Percentiles rank a stretch among this genome's conserved stretches.
phyloP scores from a whole-genome alignment of 2,888 invertebrate genomes.

The Sympetrum striolatum region DNA sequence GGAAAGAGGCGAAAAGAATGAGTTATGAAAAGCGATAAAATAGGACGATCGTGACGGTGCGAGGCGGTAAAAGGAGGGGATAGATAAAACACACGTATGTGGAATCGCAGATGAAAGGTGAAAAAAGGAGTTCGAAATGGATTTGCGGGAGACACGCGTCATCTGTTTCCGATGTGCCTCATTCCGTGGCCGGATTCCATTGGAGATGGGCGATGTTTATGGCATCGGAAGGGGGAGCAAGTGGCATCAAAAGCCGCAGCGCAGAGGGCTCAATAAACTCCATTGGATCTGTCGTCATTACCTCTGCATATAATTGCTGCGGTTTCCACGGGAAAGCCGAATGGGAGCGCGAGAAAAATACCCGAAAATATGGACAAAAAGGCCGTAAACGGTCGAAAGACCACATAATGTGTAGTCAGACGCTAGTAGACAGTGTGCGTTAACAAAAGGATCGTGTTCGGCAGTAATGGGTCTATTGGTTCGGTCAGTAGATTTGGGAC shows the following conservation, averaged over 20 bases:
- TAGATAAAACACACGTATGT: neutral
- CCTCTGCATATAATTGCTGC: constrained; percentile 31
- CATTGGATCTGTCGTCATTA: constrained; percentile 1
- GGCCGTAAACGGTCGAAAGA: neutral
- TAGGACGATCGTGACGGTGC: constrained; percentile 46
- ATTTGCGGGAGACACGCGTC: neutral
- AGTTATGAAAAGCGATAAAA: constrained; percentile 49
- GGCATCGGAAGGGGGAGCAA: neutral
- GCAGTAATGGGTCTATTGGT: neutral
- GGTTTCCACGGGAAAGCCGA: neutral
- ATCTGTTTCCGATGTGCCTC: neutral
- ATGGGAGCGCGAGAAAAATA: neutral
- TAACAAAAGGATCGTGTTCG: neutral
- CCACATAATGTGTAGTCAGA: neutral
- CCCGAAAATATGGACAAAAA: neutral
- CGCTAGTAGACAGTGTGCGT: neutral
- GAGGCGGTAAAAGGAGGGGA: neutral
- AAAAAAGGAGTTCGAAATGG: neutral
- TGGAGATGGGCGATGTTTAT: neutral
- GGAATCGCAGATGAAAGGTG: neutral
- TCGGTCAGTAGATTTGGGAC: neutral
- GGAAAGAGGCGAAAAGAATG: constrained; percentile 55
- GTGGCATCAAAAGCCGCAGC: constrained; percentile 3
- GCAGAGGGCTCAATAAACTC: constrained; percentile 6
- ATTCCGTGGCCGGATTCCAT: neutral